These are phyloP conservation scores for Zygothrica quintamaculata DNA, from an alignment of 2,888 invertebrate genomes.

Conservation along the genomic window DNA sequence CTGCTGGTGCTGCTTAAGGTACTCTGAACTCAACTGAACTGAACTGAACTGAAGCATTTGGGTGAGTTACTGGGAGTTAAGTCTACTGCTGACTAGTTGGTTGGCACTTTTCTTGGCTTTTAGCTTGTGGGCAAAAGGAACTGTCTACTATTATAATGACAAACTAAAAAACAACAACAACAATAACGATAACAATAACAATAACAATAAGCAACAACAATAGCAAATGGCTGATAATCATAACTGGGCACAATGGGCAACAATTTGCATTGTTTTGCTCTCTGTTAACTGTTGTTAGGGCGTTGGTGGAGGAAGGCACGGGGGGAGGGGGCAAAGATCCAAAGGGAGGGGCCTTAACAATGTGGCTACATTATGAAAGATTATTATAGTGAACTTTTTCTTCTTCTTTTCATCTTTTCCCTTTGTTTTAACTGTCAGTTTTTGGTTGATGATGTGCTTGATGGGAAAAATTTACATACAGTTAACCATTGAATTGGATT, in stretches of 20 bases:
- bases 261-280: constrained; percentile 60
- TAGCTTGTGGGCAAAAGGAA: constrained; percentile 36
- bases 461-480: too few species aligned
- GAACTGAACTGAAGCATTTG: constrained; percentile 37
- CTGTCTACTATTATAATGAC: constrained; percentile 46
- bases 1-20: constrained; percentile 33
- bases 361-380: constrained; percentile 66
- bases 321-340: constrained; percentile 3
- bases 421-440: too few species aligned
- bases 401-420: too few species aligned
- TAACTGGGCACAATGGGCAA: constrained; percentile 71
- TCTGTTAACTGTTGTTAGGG: too few species aligned
- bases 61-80: constrained; percentile 52
- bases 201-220: constrained; percentile 9
- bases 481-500: too few species aligned
- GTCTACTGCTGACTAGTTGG: background rate
- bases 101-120: constrained; percentile 33
- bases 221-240: constrained; percentile 68
- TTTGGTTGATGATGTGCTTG: too few species aligned
- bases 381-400: constrained; percentile 67
- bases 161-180: constrained; percentile 14
- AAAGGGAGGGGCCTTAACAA: too few species aligned
- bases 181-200: background rate
- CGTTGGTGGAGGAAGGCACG: too few species aligned
- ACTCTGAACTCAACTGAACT: constrained; percentile 67